Conservation (phyloP, 2,113 vertebrate species). For the Zosterops hypoxanthus region DNA sequence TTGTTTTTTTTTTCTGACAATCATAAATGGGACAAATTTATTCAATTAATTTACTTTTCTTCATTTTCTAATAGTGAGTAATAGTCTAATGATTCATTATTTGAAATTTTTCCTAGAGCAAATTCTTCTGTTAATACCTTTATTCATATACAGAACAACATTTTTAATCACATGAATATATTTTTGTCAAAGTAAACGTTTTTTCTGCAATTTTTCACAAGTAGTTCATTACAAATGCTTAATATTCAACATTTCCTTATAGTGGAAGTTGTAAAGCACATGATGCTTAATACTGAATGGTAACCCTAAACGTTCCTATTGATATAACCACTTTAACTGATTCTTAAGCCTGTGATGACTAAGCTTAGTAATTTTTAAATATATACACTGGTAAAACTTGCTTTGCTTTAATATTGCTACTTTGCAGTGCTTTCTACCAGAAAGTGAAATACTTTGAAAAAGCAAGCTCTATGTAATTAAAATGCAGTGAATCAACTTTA, state of each 20-base stretch:
- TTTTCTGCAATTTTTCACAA: background rate
- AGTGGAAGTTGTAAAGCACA: background rate
- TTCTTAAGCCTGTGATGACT: background rate
- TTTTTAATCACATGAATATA: background rate
- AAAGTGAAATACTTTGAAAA: background rate
- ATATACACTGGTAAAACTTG: background rate
- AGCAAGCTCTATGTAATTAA: background rate
- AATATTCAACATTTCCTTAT: background rate
- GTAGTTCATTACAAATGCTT: background rate
- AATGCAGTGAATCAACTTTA: background rate
- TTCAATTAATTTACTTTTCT: conserved; percentile 5
- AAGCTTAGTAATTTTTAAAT: background rate
- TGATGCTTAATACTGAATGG: background rate
- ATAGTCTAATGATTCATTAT: background rate
- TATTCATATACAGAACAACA: background rate
- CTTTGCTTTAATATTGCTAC: background rate
- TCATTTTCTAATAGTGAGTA: background rate
- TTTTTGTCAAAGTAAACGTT: background rate
- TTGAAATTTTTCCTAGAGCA: background rate
- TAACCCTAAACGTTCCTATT: background rate
- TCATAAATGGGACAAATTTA: background rate
- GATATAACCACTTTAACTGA: background rate
- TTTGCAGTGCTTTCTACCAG: background rate
- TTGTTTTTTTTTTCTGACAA: background rate
- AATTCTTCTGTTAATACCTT: background rate